These are phyloP conservation scores for Epistrophe eligans DNA, from an alignment of 2,888 invertebrate species.

Conservation along the genomic window DNA sequence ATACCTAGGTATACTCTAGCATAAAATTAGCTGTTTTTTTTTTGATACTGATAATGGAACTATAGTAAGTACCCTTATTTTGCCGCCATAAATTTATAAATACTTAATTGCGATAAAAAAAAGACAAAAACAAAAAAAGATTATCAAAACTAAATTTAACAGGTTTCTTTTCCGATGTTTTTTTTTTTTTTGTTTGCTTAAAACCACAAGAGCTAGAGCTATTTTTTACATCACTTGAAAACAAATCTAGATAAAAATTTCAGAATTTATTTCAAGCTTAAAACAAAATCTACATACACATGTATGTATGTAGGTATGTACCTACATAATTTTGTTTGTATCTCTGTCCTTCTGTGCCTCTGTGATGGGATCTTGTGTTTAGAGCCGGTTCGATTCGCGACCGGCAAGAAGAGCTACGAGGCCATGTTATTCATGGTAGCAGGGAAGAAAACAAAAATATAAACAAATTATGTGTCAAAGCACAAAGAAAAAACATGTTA, in stretches of 20 bases:
- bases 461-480: slow-evolving; percentile 62
- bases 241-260: slow-evolving; percentile 15
- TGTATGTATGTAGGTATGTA: neutral
- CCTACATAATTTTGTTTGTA: neutral
- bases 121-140: neutral
- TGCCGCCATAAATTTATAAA: neutral
- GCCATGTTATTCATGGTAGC: neutral
- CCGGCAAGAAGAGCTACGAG: neutral
- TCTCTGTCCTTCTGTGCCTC: neutral
- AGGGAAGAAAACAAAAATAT: slow-evolving; percentile 32
- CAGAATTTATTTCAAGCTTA: slow-evolving; percentile 2
- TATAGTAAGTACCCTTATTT: neutral
- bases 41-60: neutral
- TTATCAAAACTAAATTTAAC: neutral
- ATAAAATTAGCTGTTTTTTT: neutral
- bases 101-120: slow-evolving; percentile 1
- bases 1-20: neutral
- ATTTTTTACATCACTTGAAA: neutral
- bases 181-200: neutral
- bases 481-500: slow-evolving; percentile 32
- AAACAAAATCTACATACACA: slow-evolving; percentile 2
- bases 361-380: neutral
- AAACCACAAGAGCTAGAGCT: neutral
- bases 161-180: neutral
- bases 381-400: slow-evolving; percentile 17